Base-by-base conservation (phyloP, 2,113 vertebrate species). In the Ibidorhyncha struthersii region DNA sequence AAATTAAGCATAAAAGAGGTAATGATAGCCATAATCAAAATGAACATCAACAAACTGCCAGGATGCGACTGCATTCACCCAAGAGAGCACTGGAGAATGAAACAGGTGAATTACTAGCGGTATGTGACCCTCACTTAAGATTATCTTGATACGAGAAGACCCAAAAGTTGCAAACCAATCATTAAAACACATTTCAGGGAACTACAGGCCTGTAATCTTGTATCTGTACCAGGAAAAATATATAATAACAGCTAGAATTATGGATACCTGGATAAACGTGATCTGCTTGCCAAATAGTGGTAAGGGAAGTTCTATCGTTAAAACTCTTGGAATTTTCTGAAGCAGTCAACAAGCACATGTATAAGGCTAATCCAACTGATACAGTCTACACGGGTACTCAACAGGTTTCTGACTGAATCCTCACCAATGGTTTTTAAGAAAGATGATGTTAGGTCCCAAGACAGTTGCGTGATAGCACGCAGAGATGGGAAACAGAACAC, bases 101-200 rank as follows among this genome's bases (percentile, higher is more conserved):
- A 90, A 88, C 5, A 36, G 27, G 38, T 62, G 36, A 78, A 70
- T 30, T 84, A 52, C 7, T 30, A 49, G 36, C 4, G 22, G 41
- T 70, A 90, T 0, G 0, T 47, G 30, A 71, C 27, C 41, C 67
- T 73, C 69, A 23, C 6, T 53, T 70, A 36, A 53, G 10, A 70
- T 62, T 88, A 27, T 32, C 43, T 25, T 49, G 34, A 25, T 71
- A 52, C 4, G 5, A 7, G 10, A 74, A 81, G 63, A 81, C 36
- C 12, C 0, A 0, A 13, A 89, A 90, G 25, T 36, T 40, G 55
- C 45, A 78, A 84, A 70, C 3, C 6, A 36, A 66, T 52, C 40
- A 66, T 23, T 58, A 85, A 40, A 22, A 45, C 8, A 20, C 9
- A 8, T 49, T 67, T 59, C 20, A 17, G 29, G 21, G 22, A 86